phyloP scores from a whole-genome alignment of 2,888 invertebrate genomes.

The Amblyteles armatorius region DNA sequence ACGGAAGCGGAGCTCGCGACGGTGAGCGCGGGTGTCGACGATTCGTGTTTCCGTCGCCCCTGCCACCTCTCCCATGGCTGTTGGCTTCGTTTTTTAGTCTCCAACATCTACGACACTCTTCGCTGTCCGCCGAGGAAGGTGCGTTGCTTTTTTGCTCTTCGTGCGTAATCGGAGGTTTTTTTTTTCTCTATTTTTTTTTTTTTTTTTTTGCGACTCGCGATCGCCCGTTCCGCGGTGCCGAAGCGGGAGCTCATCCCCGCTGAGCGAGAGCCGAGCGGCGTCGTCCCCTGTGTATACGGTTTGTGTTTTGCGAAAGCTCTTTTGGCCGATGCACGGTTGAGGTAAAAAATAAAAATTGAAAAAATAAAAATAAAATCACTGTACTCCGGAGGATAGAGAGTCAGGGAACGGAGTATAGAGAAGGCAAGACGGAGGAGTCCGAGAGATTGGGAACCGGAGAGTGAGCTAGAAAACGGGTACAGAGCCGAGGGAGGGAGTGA shows the following conservation, averaged over 20 bases:
- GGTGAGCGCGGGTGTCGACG: not conserved
- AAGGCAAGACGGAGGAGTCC: slow-evolving; percentile 37
- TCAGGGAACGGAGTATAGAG: not conserved
- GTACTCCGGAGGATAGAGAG: slow-evolving; percentile 10
- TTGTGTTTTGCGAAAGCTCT: too few relatives aligned
- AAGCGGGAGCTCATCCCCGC: not conserved
- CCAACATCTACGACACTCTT: not conserved
- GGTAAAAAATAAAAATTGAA: too few relatives aligned
- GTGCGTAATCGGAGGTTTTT: not conserved
- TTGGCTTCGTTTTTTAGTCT: not conserved
- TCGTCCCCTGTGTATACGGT: too few relatives aligned
- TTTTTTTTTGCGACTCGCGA: not conserved
- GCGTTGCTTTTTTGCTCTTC: not conserved
- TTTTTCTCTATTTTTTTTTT: not conserved
- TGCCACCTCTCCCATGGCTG: too few relatives aligned
- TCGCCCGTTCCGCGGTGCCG: not conserved
- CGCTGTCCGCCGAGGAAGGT: slow-evolving; percentile 10
- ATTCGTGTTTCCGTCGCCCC: not conserved
- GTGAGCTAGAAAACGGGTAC: slow-evolving; percentile 46
- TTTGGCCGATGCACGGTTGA: too few relatives aligned
- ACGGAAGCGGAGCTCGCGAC: slow-evolving; percentile 42
- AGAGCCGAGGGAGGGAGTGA: slow-evolving; percentile 67
- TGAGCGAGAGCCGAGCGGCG: not conserved
- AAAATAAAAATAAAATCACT: not conserved
- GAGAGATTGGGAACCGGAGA: slow-evolving; percentile 42